These are phyloP conservation scores for Rutilus rutilus DNA, from an alignment of 2,113 vertebrate species.

Conservation along the genomic window DNA sequence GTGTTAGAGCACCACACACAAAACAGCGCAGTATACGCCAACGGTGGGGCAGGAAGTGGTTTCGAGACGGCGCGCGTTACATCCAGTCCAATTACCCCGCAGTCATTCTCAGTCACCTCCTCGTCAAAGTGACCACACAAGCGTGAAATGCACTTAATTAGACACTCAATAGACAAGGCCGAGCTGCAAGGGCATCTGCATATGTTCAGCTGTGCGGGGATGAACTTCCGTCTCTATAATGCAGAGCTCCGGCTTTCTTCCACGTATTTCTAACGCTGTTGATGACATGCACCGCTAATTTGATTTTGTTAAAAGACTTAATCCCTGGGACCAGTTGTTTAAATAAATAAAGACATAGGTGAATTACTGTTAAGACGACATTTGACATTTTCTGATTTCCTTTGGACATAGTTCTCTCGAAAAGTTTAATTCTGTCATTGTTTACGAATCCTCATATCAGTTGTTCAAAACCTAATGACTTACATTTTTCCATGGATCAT, in stretches of 20 bases:
- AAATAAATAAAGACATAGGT: neutral
- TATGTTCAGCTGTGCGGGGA: slow-evolving; percentile 17
- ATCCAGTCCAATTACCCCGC: slow-evolving; percentile 51
- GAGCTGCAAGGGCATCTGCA: slow-evolving; percentile 43
- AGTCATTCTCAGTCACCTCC: slow-evolving; percentile 53
- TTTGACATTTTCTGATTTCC: neutral
- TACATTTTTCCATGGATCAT: neutral
- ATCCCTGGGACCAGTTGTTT: neutral
- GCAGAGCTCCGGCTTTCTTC: neutral
- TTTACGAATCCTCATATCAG: neutral
- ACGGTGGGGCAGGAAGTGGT: slow-evolving; percentile 30
- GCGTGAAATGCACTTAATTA: slow-evolving; percentile 59
- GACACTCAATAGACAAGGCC: slow-evolving; percentile 53
- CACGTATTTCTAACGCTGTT: neutral
- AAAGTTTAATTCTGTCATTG: neutral
- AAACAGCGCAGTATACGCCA: neutral
- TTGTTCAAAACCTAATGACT: neutral
- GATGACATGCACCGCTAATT: slow-evolving; percentile 1
- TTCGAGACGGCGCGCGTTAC: slow-evolving; percentile 10
- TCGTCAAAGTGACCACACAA: slow-evolving; percentile 57
- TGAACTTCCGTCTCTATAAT: neutral
- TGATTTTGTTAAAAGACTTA: neutral
- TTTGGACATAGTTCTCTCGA: neutral
- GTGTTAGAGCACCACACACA: slow-evolving; percentile 11
- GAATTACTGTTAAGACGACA: neutral